Conservation (phyloP, 1,140 invertebrate species). For the Brachionus paranguensis region DNA sequence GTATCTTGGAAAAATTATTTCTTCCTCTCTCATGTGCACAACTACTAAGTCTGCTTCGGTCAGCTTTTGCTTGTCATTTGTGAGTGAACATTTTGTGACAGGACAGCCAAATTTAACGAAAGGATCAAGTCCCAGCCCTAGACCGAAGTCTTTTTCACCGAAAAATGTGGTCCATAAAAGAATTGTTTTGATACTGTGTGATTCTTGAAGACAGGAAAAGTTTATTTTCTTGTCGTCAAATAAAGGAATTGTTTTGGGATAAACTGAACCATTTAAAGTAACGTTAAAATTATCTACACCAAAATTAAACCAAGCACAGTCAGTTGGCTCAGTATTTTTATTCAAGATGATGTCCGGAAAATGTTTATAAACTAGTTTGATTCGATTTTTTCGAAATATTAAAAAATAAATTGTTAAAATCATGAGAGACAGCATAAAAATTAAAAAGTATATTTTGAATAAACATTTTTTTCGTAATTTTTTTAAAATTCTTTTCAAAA, state of each 20-base stretch:
- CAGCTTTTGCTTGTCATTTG: not conserved
- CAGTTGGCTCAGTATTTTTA: not conserved
- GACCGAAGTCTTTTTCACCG: not conserved
- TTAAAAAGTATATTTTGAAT: not conserved
- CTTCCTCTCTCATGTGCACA: conserved; percentile 21
- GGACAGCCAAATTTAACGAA: not conserved
- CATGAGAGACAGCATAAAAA: not conserved
- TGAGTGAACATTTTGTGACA: conserved; percentile 14
- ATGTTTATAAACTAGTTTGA: not conserved
- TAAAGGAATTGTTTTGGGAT: not conserved
- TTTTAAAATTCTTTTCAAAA: too few relatives aligned
- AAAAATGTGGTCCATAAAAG: conserved; percentile 27
- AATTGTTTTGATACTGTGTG: not conserved
- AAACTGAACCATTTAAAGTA: not conserved
- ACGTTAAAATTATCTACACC: not conserved
- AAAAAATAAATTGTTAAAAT: not conserved
- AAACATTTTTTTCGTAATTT: too few relatives aligned
- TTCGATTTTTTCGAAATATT: not conserved
- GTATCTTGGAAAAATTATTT: not conserved
- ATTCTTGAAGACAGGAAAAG: not conserved
- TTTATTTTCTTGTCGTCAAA: not conserved
- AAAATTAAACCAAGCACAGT: not conserved
- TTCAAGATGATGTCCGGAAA: not conserved
- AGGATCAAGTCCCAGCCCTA: not conserved
- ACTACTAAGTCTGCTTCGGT: not conserved